A percentile compares a stretch with the other conserved stretches of the same genome.
phyloP scores from a whole-genome alignment of 2,797 vertebrate species.

The Masticophis lateralis region DNA sequence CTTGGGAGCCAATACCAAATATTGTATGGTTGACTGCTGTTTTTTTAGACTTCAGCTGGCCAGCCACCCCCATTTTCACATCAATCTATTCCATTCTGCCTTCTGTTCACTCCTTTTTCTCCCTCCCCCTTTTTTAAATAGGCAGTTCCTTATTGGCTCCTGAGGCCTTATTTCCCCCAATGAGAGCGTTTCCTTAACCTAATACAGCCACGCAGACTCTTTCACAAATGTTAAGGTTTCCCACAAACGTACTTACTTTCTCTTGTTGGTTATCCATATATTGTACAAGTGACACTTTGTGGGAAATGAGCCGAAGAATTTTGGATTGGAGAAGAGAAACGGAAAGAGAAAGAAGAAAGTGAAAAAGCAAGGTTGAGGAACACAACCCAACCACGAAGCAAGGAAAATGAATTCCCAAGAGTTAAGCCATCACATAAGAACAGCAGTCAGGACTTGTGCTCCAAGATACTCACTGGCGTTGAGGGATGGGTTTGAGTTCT shows the following conservation, averaged over 20 bases:
- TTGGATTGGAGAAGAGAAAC: neutral
- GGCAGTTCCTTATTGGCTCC: neutral
- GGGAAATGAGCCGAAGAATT: neutral
- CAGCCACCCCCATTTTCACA: neutral
- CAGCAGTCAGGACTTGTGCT: neutral
- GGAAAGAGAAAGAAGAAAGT: neutral
- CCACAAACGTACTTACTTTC: neutral
- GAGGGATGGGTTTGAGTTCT: constrained; percentile 85
- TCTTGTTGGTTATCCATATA: neutral
- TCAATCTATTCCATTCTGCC: neutral
- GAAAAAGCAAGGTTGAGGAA: neutral
- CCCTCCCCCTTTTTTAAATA: neutral
- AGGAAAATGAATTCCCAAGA: neutral
- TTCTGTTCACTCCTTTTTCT: neutral
- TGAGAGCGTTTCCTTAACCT: neutral
- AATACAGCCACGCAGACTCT: neutral
- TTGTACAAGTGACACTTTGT: neutral
- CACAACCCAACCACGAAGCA: neutral
- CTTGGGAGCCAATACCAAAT: neutral
- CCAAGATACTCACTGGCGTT: constrained; percentile 79
- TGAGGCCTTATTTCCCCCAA: neutral
- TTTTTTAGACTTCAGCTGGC: neutral
- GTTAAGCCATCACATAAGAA: neutral
- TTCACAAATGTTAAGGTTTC: neutral
- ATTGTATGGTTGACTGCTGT: no score